A percentile compares a stretch with the other conserved stretches of the same genome.
Evolutionary conservation across 2,113 vertebrate species (phyloP).

Genomic region (Nestor notabilis): DNA sequence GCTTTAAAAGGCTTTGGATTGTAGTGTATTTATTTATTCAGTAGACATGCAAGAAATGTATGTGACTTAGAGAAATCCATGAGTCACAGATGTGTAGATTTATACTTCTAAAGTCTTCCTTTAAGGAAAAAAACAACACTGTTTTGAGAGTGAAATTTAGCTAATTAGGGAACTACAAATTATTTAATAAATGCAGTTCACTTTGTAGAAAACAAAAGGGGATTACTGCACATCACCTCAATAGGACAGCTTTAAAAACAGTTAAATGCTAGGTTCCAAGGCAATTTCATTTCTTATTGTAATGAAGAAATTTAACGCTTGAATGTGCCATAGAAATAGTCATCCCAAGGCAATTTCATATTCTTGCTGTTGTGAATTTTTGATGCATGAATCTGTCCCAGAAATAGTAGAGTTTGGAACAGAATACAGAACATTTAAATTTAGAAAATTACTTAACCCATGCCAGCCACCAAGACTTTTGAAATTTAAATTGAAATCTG

Average conservation of each 20-base stretch:
- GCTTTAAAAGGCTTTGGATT: neutral
- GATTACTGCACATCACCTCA: slow-evolving; percentile 11
- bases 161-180: neutral
- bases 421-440: slow-evolving; percentile 39
- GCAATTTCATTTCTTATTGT: slow-evolving; percentile 62
- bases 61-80: neutral
- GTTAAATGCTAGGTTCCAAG: slow-evolving; percentile 5
- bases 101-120: neutral
- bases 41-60: neutral
- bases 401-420: slow-evolving; percentile 24
- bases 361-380: slow-evolving; percentile 52
- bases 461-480: neutral
- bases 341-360: slow-evolving; percentile 59
- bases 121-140: neutral
- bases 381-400: slow-evolving; percentile 38
- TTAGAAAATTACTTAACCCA: slow-evolving; percentile 18
- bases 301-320: slow-evolving; percentile 68
- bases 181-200: neutral
- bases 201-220: neutral
- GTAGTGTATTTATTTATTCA: neutral
- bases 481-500: slow-evolving; percentile 37
- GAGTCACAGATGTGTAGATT: neutral
- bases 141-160: neutral
- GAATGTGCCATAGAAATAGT: slow-evolving; percentile 50
- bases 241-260: slow-evolving; percentile 38